Base-by-base conservation (phyloP, 2,888 invertebrate species). In the Conchocele bisecta region DNA sequence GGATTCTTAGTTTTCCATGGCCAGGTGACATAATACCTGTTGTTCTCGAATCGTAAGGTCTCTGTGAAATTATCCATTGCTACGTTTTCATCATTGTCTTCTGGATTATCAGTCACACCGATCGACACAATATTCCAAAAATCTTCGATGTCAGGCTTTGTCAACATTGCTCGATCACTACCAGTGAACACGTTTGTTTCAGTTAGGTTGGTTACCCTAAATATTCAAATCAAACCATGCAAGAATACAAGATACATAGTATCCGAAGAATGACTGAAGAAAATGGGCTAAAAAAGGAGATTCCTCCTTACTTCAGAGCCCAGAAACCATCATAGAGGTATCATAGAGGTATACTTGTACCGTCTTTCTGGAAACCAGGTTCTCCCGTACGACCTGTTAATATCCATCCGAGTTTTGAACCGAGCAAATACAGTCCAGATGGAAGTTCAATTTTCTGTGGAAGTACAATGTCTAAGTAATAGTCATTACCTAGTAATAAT, bases 401-500 rank as follows among this genome's bases (percentile, higher is more conserved):
- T 26, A 73, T 73, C 73, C 67, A 67, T 7, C 73, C 66, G 1
- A 72, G 41, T 41, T 63, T 68, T 15, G 73, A 68, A 15, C 35
- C 24, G 0, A 73, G 37, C 13, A 68, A 35, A 29, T 73, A 68
- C 4, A 73, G 42, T 5, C 70, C 65, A 20, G 35, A 26, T 48
- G 59, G 54, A 15, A 71, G n/a, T 54, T 71, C 59, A n/a, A 66
- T 60, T 39, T 31, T 70, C 24, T 70, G 51, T 17, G n/a, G 2
- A n/a, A 33, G 28, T 0, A 74, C 28, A 41, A 69, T 22, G 24
- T 59, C 59, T 3, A 68, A 31, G 33, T 68, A 58, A 26, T 64
- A 68, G 33, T 64, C 73, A 24, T 68, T 73, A 1, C 64, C 64
- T 24, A 64, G 48, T 20, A 65, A 28, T 1, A 66, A 3, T n/a